These are phyloP conservation scores for Ageneiosus marmoratus DNA, from an alignment of 2,113 vertebrate genomes.

Conservation along the genomic window DNA sequence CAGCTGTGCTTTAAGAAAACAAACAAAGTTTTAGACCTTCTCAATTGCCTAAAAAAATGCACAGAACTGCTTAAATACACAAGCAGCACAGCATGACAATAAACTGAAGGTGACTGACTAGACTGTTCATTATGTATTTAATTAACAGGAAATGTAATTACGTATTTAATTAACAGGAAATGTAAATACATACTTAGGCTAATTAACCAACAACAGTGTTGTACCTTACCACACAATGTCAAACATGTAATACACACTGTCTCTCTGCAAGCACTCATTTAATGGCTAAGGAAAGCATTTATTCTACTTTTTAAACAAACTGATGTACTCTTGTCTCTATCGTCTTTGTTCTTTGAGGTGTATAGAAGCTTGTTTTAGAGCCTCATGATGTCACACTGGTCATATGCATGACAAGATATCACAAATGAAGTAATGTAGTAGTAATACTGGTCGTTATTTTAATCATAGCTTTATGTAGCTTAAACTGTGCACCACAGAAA, in stretches of 20 bases:
- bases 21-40: neutral
- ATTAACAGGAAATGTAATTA: neutral
- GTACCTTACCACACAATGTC: neutral
- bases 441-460: neutral
- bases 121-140: neutral
- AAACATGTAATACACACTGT: neutral
- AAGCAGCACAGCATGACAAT: neutral
- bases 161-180: neutral
- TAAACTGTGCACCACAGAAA: neutral
- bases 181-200: neutral
- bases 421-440: neutral
- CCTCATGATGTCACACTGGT: neutral
- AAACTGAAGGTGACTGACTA: neutral
- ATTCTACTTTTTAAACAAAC: neutral
- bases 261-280: neutral
- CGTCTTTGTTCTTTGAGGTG: neutral
- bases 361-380: neutral
- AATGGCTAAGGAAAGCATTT: neutral
- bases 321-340: neutral
- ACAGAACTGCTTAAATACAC: neutral
- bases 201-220: neutral
- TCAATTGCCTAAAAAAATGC: neutral
- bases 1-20: neutral
- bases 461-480: neutral
- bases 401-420: neutral